These are phyloP conservation scores for Melierax canorus DNA, from an alignment of 2,113 vertebrate species.

Conservation along the genomic window DNA sequence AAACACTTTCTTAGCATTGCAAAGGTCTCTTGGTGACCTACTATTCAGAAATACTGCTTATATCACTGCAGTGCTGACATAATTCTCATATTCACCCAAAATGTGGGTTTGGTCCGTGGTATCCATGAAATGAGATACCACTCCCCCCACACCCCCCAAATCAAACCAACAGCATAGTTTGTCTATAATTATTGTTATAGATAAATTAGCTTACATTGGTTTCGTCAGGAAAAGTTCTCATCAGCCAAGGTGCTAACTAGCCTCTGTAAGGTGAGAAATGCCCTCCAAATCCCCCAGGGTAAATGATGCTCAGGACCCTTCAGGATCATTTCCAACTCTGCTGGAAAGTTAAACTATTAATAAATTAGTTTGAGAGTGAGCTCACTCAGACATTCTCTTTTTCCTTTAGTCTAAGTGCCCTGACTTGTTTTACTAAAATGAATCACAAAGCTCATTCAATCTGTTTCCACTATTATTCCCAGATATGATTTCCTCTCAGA, in stretches of 20 bases:
- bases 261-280: not conserved
- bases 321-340: not conserved
- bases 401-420: not conserved
- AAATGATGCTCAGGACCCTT: not conserved
- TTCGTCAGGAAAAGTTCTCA: not conserved
- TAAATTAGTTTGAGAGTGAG: not conserved
- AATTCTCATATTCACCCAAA: not conserved
- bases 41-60: not conserved
- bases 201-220: not conserved
- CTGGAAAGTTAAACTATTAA: not conserved
- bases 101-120: not conserved
- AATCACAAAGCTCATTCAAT: not conserved
- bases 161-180: not conserved
- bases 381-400: not conserved
- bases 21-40: not conserved
- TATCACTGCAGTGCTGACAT: not conserved
- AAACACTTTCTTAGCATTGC: not conserved
- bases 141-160: rapidly evolving
- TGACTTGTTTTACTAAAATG: not conserved
- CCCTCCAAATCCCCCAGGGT: not conserved
- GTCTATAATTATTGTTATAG: not conserved
- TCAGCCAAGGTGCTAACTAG: not conserved
- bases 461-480: not conserved
- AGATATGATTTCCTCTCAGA: not conserved
- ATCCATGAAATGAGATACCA: not conserved